Evolutionary conservation across 1,140 invertebrate genomes (phyloP), one percentile per base, ranked within the genome.

Genomic region (Glomeris maerens): DNA sequence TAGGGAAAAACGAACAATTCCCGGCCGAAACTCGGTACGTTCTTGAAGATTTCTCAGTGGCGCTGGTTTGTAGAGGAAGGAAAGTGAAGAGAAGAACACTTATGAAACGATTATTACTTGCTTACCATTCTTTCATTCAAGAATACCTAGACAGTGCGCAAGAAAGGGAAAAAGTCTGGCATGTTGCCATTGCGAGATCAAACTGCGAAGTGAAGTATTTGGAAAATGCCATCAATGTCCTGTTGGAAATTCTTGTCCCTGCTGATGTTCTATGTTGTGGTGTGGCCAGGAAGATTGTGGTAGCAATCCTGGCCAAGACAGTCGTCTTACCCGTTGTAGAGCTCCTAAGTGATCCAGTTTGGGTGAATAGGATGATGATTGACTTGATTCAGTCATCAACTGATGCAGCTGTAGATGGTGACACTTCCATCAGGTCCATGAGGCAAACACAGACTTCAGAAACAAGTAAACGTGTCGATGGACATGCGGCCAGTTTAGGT

Each of bases 231-330:
- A 47, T 57, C 26, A 58, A 57, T 48, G 51, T 49, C 39, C 48
- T 60, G 21, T 44, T 62, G 23, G 57, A 59, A 40, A 47, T 54
- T n/a, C 55, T 58, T 31, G 47, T 56, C 14, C 60, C 60, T 27
- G 22, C 52, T 36, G 57, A 59, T 40, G 36, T 57, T 22, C 52
- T 55, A n/a, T 46, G 47, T 22, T 57, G 50, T 52, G 45, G 52
- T 27, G 47, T 55, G 22, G 45, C 54, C 27, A 39, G 55, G 47
- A 47, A 53, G 28, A 44, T 59, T 10, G 21, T 62, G 7, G 52
- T 54, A 38, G 58, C 60, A 40, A 56, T 62, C 31, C 51, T 62
- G 47, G 57, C 56, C 55, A 46, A 57, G 45, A 59, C 56, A 49
- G 48, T 62, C 28, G 46, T 62, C 25, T 45, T 52, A 41, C 57